phyloP scores from a whole-genome alignment of 64 coral and sea anemone species.

The Montipora efflorescens region DNA sequence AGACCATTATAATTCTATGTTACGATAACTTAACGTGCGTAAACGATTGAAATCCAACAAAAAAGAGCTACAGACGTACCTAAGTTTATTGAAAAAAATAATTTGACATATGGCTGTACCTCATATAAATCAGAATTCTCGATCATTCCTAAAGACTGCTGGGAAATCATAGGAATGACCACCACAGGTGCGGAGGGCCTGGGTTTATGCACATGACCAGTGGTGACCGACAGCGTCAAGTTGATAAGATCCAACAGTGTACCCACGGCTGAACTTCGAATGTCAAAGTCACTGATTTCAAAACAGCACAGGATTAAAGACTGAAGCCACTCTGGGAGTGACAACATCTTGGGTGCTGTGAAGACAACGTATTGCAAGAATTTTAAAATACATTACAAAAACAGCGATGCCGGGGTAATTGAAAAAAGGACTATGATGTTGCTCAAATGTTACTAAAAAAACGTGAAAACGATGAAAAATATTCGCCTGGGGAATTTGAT shows the following conservation, averaged over 20 bases:
- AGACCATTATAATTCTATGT: no score
- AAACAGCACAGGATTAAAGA: slow-evolving; percentile 90
- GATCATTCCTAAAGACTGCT: slow-evolving; percentile 67
- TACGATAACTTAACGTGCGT: no score
- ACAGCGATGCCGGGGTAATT: neutral
- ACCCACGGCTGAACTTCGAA: slow-evolving; percentile 91
- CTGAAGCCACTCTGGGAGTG: slow-evolving; percentile 85
- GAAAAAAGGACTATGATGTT: neutral
- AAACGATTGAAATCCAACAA: no score
- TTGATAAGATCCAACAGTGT: slow-evolving; percentile 94
- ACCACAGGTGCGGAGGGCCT: slow-evolving; percentile 66
- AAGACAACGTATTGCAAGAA: neutral
- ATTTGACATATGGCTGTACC: slow-evolving; percentile 40
- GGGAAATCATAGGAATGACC: slow-evolving; percentile 97
- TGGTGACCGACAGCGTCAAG: slow-evolving; percentile 85
- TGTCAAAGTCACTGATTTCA: slow-evolving; percentile 84
- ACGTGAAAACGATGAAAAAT: no score
- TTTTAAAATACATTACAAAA: neutral
- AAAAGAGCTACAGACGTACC: neutral
- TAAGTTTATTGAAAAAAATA: neutral
- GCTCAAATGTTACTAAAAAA: no score
- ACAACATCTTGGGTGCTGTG: neutral
- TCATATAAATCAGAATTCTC: slow-evolving; percentile 94
- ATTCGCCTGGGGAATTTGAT: no score
- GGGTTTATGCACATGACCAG: slow-evolving; percentile 32